Base-by-base conservation (phyloP, 2,888 invertebrate genomes). In the Ceramica pisi region DNA sequence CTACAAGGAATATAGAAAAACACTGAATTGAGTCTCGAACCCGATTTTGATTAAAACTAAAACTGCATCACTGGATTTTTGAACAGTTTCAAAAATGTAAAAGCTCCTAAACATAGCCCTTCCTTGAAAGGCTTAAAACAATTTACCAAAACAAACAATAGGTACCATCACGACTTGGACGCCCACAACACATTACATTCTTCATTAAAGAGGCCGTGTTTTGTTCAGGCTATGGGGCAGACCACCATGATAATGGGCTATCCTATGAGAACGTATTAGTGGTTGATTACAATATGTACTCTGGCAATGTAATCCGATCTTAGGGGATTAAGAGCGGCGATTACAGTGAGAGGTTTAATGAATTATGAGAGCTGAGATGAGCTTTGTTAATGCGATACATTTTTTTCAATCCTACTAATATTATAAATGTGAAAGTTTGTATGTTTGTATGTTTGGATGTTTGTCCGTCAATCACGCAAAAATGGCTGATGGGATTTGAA, bases 231-330 rank as follows among this genome's bases (percentile, higher is more conserved):
- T 16, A 51, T 23, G 46, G n/a, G 38, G 50, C 31, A 56, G 80
- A 76, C 85, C 83, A 82, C 80, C 83, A 9, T n/a, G 73, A 26
- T 84, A 71, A 72, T 61, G 19, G 23, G 38, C 2, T 46, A 41
- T 48, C 35, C 50, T 50, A 71, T 66, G 21, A 46, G 70, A 82
- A 72, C 61, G 59, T 72, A 83, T 80, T 71, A 80, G 57, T 50
- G 61, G 80, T 77, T 83, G 80, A 85, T 85, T 83, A 85, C 78
- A 77, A 67, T 70, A 67, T 85, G 86, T 80, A 83, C 68, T 62
- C 56, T 44, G 66, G 44, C 68, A 71, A 62, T 75, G 68, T 75
- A 67, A 80, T 70, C 67, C 59, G 66, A 71, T 73, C 61, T 55
- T 6, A 59, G n/a, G 46, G 50, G 16, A 82, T 71, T 71, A 51